A percentile compares a stretch with the other conserved stretches of the same genome.
Conservation (phyloP, 2,797 vertebrate species). For the Ptychadena robeensis region DNA sequence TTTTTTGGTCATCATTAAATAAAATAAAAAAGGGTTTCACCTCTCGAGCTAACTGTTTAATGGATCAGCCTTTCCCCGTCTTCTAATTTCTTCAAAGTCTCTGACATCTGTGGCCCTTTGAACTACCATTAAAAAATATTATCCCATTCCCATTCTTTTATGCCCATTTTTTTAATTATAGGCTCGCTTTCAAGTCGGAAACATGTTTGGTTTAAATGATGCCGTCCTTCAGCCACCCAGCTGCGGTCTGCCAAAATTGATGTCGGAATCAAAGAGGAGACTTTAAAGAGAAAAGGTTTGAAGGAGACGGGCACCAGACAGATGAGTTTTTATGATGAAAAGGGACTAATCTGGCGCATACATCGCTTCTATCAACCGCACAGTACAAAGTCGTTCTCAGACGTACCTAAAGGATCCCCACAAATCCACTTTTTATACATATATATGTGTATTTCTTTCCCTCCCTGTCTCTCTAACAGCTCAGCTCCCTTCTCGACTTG, state of each 20-base stretch:
- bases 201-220: conserved; percentile 87
- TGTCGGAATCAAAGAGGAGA: conserved; percentile 93
- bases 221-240: conserved; percentile 90
- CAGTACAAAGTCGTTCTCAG: conserved; percentile 88
- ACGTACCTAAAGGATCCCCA: conserved; percentile 84
- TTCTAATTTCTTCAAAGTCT: conserved; percentile 84
- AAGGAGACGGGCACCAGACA: conserved; percentile 96
- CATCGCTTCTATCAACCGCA: conserved; percentile 92
- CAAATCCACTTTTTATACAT: conserved; percentile 79
- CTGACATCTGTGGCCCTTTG: conserved; percentile 92
- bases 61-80: conserved; percentile 78
- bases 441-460: background rate
- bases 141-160: conserved; percentile 90
- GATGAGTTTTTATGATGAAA: conserved; percentile 99
- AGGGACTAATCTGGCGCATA: conserved; percentile 95
- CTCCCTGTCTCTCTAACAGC: conserved; percentile 70
- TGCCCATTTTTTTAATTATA: conserved; percentile 97
- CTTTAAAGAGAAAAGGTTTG: conserved; percentile 96
- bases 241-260: conserved; percentile 95
- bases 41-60: conserved; percentile 80
- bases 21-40: conserved; percentile 76
- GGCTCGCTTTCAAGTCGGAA: conserved; percentile 87
- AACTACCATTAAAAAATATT: conserved; percentile 92
- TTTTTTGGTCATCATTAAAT: conserved; percentile 72
- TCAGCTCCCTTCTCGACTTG: conserved; percentile 15